Evolutionary conservation across 2,113 vertebrate genomes (phyloP).

Genomic region (Osmerus mordax): DNA sequence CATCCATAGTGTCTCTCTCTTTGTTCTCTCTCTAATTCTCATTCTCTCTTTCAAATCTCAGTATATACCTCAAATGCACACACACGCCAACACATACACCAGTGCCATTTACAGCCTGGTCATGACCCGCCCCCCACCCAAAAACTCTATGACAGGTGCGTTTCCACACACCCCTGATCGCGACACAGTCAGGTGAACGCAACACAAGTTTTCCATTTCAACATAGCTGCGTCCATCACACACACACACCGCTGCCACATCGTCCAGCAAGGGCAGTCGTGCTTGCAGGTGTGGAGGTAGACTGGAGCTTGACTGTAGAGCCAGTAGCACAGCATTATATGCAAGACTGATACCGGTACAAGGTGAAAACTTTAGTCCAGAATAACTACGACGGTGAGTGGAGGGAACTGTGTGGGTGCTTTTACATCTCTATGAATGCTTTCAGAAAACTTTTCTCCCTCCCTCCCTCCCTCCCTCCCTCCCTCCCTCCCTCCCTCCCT

Average conservation of each 20-base stretch:
- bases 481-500: neutral
- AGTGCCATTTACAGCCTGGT: neutral
- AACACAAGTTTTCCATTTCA: neutral
- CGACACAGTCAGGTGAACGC: slow-evolving; percentile 14
- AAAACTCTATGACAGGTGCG: neutral
- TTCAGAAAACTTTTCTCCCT: neutral
- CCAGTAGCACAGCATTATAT: neutral
- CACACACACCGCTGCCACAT: too few relatives aligned
- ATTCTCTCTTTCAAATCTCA: too few relatives aligned
- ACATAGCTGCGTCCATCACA: neutral
- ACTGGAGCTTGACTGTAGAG: neutral
- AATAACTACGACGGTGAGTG: neutral
- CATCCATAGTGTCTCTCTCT: neutral
- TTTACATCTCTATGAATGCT: too few relatives aligned
- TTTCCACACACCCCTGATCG: slow-evolving; percentile 14
- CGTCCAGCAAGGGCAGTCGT: neutral
- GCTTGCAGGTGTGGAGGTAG: neutral
- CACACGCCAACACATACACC: neutral
- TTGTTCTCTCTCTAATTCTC: too few relatives aligned
- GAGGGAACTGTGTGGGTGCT: neutral
- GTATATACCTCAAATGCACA: neutral
- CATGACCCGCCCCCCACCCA: neutral
- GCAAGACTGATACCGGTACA: neutral
- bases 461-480: neutral
- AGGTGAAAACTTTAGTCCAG: too few relatives aligned